Conservation (phyloP, 2,888 invertebrate genomes). For the Leucozona laternaria region DNA sequence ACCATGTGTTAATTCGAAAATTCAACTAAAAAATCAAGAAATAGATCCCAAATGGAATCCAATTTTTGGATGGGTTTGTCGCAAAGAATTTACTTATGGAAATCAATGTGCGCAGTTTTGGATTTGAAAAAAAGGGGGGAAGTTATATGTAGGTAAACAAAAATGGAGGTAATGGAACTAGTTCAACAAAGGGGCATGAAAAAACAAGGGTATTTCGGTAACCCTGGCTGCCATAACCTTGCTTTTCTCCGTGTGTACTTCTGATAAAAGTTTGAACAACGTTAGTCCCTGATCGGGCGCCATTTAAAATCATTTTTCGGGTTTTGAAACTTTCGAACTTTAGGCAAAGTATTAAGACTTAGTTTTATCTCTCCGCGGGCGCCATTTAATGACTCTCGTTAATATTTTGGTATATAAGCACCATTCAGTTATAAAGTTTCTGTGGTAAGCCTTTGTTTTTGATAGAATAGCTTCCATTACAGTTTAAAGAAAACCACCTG, state of each 20-base stretch:
- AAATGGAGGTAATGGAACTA: neutral
- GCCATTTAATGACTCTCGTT: neutral
- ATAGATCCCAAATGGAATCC: constrained; percentile 13
- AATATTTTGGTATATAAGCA: neutral
- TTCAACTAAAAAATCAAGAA: neutral
- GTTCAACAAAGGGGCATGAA: too few relatives aligned
- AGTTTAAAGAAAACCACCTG: neutral
- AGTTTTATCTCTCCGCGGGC: neutral
- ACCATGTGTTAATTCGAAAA: constrained; percentile 58
- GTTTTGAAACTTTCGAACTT: too few relatives aligned
- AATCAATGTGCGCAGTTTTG: constrained; percentile 26
- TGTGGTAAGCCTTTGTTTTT: too few relatives aligned
- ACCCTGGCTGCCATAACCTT: too few relatives aligned
- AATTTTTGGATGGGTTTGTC: constrained; percentile 10
- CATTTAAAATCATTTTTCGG: too few relatives aligned
- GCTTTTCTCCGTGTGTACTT: too few relatives aligned
- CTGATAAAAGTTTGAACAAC: too few relatives aligned
- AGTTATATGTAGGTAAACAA: neutral
- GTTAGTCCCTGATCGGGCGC: neutral
- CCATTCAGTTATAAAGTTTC: neutral
- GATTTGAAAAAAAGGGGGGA: neutral
- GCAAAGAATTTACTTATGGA: neutral
- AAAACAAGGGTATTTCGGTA: too few relatives aligned
- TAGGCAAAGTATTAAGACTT: too few relatives aligned
- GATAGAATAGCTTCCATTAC: neutral